Evolutionary conservation across 1,140 invertebrate species (phyloP).

Genomic region (Coenobita brevimanus): DNA sequence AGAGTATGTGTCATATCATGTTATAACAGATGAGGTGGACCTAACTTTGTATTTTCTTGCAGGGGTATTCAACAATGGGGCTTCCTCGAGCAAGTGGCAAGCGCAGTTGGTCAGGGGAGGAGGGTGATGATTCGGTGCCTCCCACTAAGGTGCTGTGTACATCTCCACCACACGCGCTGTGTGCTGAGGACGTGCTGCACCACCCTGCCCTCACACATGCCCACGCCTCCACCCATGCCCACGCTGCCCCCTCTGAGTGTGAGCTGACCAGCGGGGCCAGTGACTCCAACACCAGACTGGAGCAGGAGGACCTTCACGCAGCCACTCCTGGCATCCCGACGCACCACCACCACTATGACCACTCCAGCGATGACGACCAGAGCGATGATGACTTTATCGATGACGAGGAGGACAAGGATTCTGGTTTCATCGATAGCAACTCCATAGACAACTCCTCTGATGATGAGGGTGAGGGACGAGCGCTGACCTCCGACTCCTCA

Average conservation of each 20-base stretch:
- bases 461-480: constrained; percentile 61
- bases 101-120: constrained; percentile 62
- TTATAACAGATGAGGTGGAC: not conserved
- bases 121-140: constrained; percentile 46
- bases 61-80: constrained; percentile 63
- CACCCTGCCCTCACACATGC: constrained; percentile 63
- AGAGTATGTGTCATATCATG: no score
- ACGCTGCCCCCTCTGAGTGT: constrained; percentile 25
- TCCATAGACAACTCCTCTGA: constrained; percentile 69
- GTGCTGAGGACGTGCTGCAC: constrained; percentile 69
- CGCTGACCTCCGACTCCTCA: constrained; percentile 9
- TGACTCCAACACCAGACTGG: constrained; percentile 28
- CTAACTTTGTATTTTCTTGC: constrained; percentile 2
- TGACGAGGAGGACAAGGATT: constrained; percentile 69
- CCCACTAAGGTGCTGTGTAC: constrained; percentile 66
- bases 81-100: constrained; percentile 65
- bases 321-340: not conserved
- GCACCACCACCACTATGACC: constrained; percentile 32
- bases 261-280: constrained; percentile 42
- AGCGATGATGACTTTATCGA: constrained; percentile 66
- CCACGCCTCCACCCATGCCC: constrained; percentile 48
- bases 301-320: constrained; percentile 36
- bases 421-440: constrained; percentile 69
- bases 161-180: constrained; percentile 68
- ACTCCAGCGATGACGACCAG: constrained; percentile 54